These are phyloP conservation scores for Xestoiulus laeticollis DNA, from an alignment of 2,888 invertebrate species.

Conservation along the genomic window DNA sequence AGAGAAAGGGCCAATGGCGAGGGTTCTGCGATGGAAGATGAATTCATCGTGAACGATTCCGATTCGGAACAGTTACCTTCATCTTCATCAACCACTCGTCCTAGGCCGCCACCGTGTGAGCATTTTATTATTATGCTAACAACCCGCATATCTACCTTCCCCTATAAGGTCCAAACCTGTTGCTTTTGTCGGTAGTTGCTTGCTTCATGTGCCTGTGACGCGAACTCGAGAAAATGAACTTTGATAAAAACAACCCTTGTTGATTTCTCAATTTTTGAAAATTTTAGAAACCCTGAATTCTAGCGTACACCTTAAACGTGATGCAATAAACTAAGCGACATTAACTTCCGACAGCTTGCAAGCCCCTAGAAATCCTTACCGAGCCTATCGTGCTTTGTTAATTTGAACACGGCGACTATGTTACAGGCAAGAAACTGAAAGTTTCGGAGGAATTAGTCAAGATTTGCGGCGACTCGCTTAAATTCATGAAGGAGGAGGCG, in stretches of 20 bases:
- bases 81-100: background rate
- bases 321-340: no score
- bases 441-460: background rate
- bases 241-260: no score
- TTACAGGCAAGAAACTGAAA: constrained; percentile 12
- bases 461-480: constrained; percentile 7
- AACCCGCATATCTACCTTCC: no score
- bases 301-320: no score
- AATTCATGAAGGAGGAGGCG: constrained; percentile 26
- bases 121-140: background rate
- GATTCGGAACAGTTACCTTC: constrained; percentile 4
- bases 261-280: no score
- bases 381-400: background rate
- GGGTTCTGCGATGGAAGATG: background rate
- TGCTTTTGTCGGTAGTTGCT: no score
- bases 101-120: background rate
- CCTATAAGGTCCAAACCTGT: no score
- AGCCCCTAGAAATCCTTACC: no score
- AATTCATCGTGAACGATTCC: background rate
- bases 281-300: no score
- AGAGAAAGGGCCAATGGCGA: background rate
- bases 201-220: no score
- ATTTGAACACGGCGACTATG: background rate
- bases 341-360: no score
- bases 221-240: no score